Evolutionary conservation across 2,113 vertebrate species (phyloP).

Genomic region (Onychostoma macrolepis): DNA sequence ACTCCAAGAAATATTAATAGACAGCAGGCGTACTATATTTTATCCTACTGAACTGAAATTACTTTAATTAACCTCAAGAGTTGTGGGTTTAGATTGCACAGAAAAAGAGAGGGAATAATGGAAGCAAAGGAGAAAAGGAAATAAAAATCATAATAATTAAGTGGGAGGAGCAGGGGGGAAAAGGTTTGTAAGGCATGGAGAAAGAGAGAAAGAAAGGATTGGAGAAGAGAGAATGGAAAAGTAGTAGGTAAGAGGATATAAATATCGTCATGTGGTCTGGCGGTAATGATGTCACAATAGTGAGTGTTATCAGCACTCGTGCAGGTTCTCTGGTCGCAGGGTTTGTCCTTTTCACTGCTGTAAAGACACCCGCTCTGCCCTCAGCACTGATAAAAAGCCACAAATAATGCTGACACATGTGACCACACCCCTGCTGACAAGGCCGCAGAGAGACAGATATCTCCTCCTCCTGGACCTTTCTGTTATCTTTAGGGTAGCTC

Average conservation of each 20-base stretch:
- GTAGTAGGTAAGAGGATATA: constrained; percentile 42
- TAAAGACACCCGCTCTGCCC: constrained; percentile 74
- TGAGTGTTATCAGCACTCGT: constrained; percentile 77
- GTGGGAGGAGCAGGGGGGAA: background rate
- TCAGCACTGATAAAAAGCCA: constrained; percentile 75
- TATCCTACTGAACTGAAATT: background rate
- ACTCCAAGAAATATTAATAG: background rate
- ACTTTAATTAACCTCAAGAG: background rate
- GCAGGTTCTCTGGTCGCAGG: constrained; percentile 78
- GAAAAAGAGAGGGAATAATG: background rate
- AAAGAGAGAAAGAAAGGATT: constrained; percentile 17
- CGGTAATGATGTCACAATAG: constrained; percentile 71
- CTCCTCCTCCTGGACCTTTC: constrained; percentile 70
- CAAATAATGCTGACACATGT: constrained; percentile 73
- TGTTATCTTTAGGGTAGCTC: constrained; percentile 64
- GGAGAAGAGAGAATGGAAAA: constrained; percentile 22
- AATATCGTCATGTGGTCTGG: constrained; percentile 45
- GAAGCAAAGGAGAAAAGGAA: background rate
- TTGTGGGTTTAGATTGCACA: background rate
- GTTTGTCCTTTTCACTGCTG: constrained; percentile 75
- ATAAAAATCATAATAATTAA: constrained; percentile 6
- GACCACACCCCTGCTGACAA: constrained; percentile 72
- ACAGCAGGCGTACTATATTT: background rate
- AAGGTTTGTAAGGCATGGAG: constrained; percentile 5
- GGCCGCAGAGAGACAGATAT: constrained; percentile 71